Percentiles rank a stretch among this genome's conserved stretches.
Conservation (phyloP, 2,888 invertebrate genomes). For the Melitaea athalia region DNA sequence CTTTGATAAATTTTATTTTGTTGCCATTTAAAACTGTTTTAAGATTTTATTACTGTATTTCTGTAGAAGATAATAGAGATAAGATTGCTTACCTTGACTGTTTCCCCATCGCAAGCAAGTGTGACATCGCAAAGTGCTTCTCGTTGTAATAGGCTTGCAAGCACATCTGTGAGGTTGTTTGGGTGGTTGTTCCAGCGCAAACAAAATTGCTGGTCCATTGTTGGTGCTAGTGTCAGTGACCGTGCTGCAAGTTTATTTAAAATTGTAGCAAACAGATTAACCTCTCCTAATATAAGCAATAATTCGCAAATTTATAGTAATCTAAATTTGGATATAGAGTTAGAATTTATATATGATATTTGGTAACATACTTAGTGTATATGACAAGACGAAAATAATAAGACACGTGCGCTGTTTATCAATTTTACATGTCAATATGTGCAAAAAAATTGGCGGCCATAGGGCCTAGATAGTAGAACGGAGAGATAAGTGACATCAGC, state of each 20-base stretch:
- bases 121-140: constrained; percentile 96
- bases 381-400: constrained; percentile 58
- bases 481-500: constrained; percentile 82
- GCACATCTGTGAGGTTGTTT: constrained; percentile 94
- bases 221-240: constrained; percentile 82
- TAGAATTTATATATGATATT: constrained; percentile 31
- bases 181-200: constrained; percentile 98
- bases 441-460: constrained; percentile 80
- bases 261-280: constrained; percentile 50
- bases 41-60: background rate
- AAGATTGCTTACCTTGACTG: constrained; percentile 84
- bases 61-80: background rate
- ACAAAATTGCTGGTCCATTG: constrained; percentile 93
- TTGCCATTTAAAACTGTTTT: background rate
- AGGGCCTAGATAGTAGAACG: constrained; percentile 82
- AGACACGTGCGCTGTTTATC: constrained; percentile 72
- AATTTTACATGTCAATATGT: constrained; percentile 71
- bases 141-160: constrained; percentile 92
- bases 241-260: constrained; percentile 70
- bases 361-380: constrained; percentile 59
- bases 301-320: constrained; percentile 38
- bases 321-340: constrained; percentile 13
- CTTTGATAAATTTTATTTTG: constrained; percentile 1
- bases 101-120: constrained; percentile 94
- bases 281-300: constrained; percentile 49